Evolutionary conservation across 2,797 vertebrate species (phyloP).

Genomic region (Pipistrellus kuhlii): DNA sequence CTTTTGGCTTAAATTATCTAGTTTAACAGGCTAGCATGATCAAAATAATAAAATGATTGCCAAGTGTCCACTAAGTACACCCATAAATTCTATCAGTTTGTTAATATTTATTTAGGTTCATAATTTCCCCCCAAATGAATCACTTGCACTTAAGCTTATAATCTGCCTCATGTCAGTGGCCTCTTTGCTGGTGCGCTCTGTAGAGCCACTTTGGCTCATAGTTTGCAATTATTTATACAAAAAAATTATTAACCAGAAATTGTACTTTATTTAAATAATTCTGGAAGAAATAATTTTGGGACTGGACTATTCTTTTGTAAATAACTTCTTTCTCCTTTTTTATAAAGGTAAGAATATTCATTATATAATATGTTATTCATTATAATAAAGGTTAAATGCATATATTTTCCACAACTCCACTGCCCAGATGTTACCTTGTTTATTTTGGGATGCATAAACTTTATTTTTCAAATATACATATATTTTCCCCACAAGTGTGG

Average conservation of each 20-base stretch:
- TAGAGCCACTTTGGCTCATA: background rate
- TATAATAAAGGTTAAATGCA: background rate
- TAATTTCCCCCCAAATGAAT: background rate
- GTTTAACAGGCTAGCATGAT: background rate
- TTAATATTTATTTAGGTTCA: background rate
- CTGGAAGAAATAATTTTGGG: slow-evolving; percentile 41
- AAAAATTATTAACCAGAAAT: slow-evolving; percentile 20
- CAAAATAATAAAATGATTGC: background rate
- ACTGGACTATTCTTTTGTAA: background rate
- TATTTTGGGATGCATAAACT: background rate
- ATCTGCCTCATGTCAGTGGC: background rate
- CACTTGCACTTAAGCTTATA: background rate
- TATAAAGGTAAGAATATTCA: background rate
- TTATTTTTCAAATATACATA: background rate
- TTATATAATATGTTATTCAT: background rate
- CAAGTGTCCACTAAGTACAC: background rate
- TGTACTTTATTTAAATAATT: slow-evolving; percentile 44
- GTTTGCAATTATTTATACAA: slow-evolving; percentile 18
- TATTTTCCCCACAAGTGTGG: background rate
- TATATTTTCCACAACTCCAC: background rate
- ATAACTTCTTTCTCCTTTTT: background rate
- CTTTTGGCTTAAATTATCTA: background rate
- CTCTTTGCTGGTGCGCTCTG: background rate
- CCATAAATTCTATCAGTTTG: background rate
- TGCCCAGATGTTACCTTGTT: background rate